Percentiles rank a stretch among this genome's conserved stretches.
These are phyloP conservation scores for Lemur catta DNA, from an alignment of 2,797 vertebrate genomes.

Conservation along the genomic window DNA sequence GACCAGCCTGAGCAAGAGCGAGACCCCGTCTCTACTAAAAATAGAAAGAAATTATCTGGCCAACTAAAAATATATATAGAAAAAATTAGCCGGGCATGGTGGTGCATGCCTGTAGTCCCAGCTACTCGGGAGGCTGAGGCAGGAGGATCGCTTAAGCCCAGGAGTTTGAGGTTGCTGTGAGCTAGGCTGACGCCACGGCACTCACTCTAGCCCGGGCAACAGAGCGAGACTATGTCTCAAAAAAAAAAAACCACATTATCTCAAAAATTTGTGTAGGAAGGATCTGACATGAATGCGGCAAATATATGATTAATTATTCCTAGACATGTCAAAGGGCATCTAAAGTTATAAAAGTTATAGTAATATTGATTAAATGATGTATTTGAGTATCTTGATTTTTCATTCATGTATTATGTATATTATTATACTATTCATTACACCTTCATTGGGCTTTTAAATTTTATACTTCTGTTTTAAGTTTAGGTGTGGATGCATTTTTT, in stretches of 20 bases:
- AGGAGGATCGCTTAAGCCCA: too few species aligned
- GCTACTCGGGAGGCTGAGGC: too few species aligned
- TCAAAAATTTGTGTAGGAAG: background rate
- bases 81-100: too few species aligned
- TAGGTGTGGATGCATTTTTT: conserved; percentile 34
- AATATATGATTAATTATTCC: background rate
- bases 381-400: background rate
- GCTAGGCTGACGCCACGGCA: too few species aligned
- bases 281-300: background rate
- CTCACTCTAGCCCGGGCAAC: too few species aligned
- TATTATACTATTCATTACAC: background rate
- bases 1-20: too few species aligned
- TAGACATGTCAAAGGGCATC: background rate
- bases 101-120: too few species aligned
- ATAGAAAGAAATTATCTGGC: too few species aligned
- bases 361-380: background rate
- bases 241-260: background rate
- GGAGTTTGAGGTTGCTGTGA: too few species aligned
- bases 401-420: background rate
- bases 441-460: background rate
- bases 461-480: conserved; percentile 29
- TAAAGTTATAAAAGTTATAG: background rate
- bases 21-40: too few species aligned
- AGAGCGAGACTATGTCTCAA: too few species aligned
- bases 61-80: too few species aligned